These are phyloP conservation scores for Parasteatoda lunata DNA, from an alignment of 2,888 invertebrate species.

Conservation along the genomic window DNA sequence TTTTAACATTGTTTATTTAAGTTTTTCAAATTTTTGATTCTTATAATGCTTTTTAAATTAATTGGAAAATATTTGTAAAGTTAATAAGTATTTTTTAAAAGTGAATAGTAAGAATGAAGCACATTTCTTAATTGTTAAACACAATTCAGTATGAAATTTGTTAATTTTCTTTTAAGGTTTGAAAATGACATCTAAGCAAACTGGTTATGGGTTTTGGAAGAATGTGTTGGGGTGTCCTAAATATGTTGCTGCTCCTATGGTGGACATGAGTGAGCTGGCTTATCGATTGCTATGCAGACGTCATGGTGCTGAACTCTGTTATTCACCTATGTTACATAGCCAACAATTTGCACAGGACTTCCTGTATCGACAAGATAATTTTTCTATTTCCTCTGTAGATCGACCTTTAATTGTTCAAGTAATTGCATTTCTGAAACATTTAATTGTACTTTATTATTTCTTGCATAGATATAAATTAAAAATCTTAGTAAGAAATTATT, in stretches of 20 bases:
- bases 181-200: slow-evolving; percentile 47
- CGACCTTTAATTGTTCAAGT: slow-evolving; percentile 95
- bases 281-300: slow-evolving; percentile 88
- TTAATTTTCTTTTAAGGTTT: no score
- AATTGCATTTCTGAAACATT: neutral
- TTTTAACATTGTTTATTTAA: no score
- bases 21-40: no score
- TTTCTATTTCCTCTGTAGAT: slow-evolving; percentile 87
- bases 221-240: slow-evolving; percentile 79
- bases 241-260: slow-evolving; percentile 94
- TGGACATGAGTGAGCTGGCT: slow-evolving; percentile 95
- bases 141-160: no score
- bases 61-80: no score
- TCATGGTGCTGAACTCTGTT: slow-evolving; percentile 94
- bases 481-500: no score
- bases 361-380: slow-evolving; percentile 89
- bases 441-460: neutral
- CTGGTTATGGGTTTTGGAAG: slow-evolving; percentile 76
- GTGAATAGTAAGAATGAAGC: no score
- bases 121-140: no score
- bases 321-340: slow-evolving; percentile 95
- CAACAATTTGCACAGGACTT: slow-evolving; percentile 89
- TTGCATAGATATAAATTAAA: neutral
- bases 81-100: no score
- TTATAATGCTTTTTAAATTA: no score